Evolutionary conservation across 2,113 vertebrate species (phyloP).

Genomic region (Athene cunicularia): DNA sequence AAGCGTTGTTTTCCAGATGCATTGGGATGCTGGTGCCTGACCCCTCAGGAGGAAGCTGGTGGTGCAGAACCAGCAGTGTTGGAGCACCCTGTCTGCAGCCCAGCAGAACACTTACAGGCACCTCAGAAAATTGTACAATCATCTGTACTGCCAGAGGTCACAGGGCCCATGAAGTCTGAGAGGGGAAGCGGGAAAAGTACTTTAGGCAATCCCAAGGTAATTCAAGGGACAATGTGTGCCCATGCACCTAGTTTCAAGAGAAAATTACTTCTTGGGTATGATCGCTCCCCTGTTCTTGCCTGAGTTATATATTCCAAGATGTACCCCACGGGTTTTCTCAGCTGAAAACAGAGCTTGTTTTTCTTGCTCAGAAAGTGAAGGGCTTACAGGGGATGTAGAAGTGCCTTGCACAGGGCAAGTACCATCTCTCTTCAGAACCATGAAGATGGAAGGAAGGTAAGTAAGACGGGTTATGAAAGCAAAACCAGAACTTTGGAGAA

Average conservation of each 20-base stretch:
- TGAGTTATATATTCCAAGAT: neutral
- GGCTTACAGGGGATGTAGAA: neutral
- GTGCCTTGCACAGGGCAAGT: neutral
- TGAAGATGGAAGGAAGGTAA: neutral
- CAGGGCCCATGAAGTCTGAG: neutral
- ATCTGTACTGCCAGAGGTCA: neutral
- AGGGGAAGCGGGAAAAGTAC: neutral
- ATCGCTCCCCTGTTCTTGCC: neutral
- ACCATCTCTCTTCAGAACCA: neutral
- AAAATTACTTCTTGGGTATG: neutral
- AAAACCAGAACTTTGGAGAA: neutral
- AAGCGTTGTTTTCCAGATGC: neutral
- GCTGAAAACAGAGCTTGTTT: neutral
- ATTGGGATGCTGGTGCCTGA: neutral
- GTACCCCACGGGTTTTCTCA: neutral
- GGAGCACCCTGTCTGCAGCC: neutral
- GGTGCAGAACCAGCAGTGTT: neutral
- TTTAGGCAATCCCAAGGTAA: neutral
- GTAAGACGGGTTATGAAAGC: neutral
- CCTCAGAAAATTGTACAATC: neutral
- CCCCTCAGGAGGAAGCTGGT: neutral
- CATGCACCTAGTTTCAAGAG: neutral
- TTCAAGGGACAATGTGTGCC: neutral
- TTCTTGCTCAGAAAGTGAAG: neutral
- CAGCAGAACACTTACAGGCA: neutral